A percentile compares a stretch with the other conserved stretches of the same genome.
phyloP scores from a whole-genome alignment of 2,113 vertebrate genomes.

The Anas platyrhynchos region DNA sequence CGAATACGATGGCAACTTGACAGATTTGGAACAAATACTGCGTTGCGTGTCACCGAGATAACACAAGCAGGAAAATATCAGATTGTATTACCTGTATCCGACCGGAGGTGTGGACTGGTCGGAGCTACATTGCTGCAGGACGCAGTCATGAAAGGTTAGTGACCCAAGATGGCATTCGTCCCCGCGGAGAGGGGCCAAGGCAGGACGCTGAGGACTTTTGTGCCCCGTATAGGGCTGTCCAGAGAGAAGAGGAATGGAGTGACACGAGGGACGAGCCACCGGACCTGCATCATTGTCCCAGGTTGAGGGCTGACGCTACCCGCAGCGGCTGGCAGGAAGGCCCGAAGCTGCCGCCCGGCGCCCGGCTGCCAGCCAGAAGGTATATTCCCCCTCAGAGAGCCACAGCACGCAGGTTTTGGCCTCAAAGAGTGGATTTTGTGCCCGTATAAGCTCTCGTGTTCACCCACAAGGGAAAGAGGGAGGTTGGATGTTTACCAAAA shows the following conservation, averaged over 20 bases:
- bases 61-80: slow-evolving; percentile 49
- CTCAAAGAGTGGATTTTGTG: not conserved
- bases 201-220: not conserved
- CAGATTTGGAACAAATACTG: slow-evolving; percentile 63
- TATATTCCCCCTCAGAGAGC: not conserved
- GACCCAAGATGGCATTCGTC: slow-evolving; percentile 17
- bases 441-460: not conserved
- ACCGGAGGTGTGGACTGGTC: slow-evolving; percentile 28
- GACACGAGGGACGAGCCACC: fast-evolving
- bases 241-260: not conserved
- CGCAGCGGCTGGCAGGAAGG: fast-evolving
- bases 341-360: fast-evolving
- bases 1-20: slow-evolving; percentile 67
- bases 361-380: not conserved
- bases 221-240: not conserved
- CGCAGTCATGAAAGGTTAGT: slow-evolving; percentile 16
- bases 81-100: slow-evolving; percentile 66
- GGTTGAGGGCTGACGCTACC: not conserved
- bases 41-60: slow-evolving; percentile 27
- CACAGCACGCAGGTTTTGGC: not conserved
- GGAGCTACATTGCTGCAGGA: slow-evolving; percentile 14
- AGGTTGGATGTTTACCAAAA: not conserved
- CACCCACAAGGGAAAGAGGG: not conserved
- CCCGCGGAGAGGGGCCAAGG: not conserved
- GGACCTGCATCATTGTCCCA: not conserved